Conservation (phyloP, 2,888 invertebrate genomes). For the Mesoligia furuncula region DNA sequence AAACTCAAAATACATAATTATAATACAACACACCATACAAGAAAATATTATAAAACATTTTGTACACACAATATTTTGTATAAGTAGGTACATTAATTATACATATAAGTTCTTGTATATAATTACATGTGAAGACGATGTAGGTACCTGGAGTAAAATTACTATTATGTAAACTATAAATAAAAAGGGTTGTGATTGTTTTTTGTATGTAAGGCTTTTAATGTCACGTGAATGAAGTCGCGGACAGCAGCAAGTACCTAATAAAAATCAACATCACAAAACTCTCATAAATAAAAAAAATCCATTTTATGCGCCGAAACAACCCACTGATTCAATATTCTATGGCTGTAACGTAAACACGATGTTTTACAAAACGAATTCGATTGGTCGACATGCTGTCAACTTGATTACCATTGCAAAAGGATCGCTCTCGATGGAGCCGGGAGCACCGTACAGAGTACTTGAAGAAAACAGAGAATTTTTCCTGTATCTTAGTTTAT, state of each 20-base stretch:
- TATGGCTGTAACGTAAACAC: constrained; percentile 32
- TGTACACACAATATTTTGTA: too few relatives aligned
- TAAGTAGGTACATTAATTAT: too few relatives aligned
- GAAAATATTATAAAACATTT: too few relatives aligned
- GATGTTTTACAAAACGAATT: constrained; percentile 48
- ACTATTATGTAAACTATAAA: not conserved
- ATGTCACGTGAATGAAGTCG: too few relatives aligned
- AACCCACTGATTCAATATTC: constrained; percentile 47
- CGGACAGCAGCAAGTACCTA: not conserved
- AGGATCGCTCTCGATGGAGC: constrained; percentile 13
- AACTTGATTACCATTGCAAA: constrained; percentile 60
- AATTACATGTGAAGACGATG: not conserved
- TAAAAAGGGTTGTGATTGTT: too few relatives aligned
- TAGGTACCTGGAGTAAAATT: not conserved
- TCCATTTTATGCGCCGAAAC: not conserved
- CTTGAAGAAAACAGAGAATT: not conserved
- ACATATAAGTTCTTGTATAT: too few relatives aligned
- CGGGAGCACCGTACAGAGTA: constrained; percentile 16
- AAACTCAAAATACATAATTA: too few relatives aligned
- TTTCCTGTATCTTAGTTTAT: not conserved
- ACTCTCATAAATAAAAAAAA: constrained; percentile 18
- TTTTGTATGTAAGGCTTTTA: too few relatives aligned
- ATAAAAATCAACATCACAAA: constrained; percentile 13
- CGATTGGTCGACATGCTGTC: constrained; percentile 46
- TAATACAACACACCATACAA: too few relatives aligned